These are phyloP conservation scores for Drosophila insularis DNA, from an alignment of 1,140 invertebrate species.

Conservation along the genomic window DNA sequence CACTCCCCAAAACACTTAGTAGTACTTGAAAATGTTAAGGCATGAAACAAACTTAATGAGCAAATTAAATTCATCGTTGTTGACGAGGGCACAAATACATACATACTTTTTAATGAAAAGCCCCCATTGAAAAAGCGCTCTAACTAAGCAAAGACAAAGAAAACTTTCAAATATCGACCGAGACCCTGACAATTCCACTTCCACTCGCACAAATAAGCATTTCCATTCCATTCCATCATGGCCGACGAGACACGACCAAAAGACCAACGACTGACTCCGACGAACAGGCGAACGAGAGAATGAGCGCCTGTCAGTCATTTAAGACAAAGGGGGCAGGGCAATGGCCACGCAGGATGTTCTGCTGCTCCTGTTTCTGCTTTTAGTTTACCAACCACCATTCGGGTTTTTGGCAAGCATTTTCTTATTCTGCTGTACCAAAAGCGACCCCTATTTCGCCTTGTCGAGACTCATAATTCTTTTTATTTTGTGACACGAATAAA, in stretches of 20 bases:
- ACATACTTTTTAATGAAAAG: constrained; percentile 74
- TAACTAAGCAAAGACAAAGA: constrained; percentile 18
- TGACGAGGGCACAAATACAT: constrained; percentile 61
- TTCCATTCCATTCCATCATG: constrained; percentile 68
- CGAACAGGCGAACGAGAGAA: constrained; percentile 33
- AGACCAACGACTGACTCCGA: constrained; percentile 14
- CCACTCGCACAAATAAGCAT: constrained; percentile 22
- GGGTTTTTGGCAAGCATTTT: constrained; percentile 63
- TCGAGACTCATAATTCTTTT: constrained; percentile 80
- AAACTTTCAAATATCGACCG: constrained; percentile 50
- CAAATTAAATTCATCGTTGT: constrained; percentile 48
- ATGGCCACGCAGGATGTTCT: constrained; percentile 53
- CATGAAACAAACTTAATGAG: constrained; percentile 3
- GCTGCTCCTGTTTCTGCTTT: constrained; percentile 17
- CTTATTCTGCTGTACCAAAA: constrained; percentile 43
- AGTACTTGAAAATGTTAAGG: not conserved
- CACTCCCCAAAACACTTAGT: not conserved
- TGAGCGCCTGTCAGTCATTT: constrained; percentile 63
- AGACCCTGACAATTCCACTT: constrained; percentile 20
- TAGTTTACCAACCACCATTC: constrained; percentile 64
- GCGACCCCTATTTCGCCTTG: constrained; percentile 72
- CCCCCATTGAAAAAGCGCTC: constrained; percentile 52
- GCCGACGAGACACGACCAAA: constrained; percentile 52
- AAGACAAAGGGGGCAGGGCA: constrained; percentile 58
- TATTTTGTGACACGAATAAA: constrained; percentile 82